phyloP scores from a whole-genome alignment of 37 sponge, comb jelly and placozoan genomes.

The Chondrosia reniformis region DNA sequence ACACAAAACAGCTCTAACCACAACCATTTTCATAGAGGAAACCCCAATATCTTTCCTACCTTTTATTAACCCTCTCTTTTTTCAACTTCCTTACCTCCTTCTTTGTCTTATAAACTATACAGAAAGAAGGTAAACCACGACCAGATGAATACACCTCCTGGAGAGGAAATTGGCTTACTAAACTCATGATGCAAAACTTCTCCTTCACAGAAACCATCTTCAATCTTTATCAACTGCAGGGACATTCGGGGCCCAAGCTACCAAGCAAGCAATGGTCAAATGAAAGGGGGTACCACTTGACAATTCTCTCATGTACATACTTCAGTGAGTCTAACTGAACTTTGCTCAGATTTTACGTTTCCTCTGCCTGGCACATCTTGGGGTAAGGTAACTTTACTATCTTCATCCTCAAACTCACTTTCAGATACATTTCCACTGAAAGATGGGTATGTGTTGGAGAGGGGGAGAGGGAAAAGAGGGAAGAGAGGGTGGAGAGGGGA shows the following conservation, averaged over 20 bases:
- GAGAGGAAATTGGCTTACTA: conserved; percentile 42
- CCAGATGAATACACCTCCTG: no score
- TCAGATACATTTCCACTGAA: conserved; percentile 66
- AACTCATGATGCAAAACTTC: conserved; percentile 76
- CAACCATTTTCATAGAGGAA: not conserved
- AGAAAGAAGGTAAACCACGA: not conserved
- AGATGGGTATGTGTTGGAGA: no score
- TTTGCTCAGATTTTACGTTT: conserved; percentile 51
- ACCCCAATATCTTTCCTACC: not conserved
- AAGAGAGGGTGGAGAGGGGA: not conserved
- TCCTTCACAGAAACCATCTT: conserved; percentile 74
- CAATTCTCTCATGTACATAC: conserved; percentile 20
- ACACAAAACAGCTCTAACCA: not conserved
- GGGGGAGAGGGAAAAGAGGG: not conserved
- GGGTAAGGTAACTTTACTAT: conserved; percentile 55
- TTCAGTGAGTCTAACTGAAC: conserved; percentile 70
- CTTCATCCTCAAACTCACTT: conserved; percentile 79
- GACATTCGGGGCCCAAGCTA: conserved; percentile 84
- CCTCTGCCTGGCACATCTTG: conserved; percentile 80
- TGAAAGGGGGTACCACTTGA: not conserved
- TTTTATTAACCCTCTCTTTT: conserved; percentile 9
- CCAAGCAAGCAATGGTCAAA: not conserved
- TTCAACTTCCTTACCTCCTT: conserved; percentile 39
- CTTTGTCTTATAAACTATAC: conserved; percentile 60
- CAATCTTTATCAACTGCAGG: conserved; percentile 75